Conservation (phyloP, 2,113 vertebrate genomes). For the Dicerorhinus sumatrensis region DNA sequence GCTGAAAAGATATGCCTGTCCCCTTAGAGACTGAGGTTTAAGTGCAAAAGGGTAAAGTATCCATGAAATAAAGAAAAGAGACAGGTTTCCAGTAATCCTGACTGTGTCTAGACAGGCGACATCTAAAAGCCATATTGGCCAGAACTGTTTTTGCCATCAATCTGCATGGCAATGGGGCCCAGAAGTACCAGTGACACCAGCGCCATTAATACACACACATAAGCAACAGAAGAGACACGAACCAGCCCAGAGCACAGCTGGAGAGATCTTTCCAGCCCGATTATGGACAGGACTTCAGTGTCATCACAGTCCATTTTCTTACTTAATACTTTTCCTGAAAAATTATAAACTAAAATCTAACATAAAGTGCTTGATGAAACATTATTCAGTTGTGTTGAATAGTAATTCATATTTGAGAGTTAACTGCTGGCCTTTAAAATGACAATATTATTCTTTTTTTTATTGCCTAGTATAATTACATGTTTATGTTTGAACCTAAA, state of each 20-base stretch:
- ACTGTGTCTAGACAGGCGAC: conserved; percentile 77
- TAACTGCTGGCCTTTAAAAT: background rate
- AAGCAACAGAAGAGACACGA: conserved; percentile 30
- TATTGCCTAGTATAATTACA: background rate
- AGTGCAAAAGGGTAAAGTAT: conserved; percentile 73
- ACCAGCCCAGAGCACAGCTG: background rate
- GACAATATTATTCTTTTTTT: background rate
- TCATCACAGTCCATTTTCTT: background rate
- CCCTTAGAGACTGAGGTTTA: conserved; percentile 74
- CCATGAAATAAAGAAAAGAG: conserved; percentile 77
- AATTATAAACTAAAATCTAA: conserved; percentile 38
- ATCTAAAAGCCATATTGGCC: conserved; percentile 73
- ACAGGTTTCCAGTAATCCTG: conserved; percentile 79
- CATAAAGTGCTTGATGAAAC: background rate
- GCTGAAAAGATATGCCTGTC: conserved; percentile 66
- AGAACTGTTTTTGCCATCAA: conserved; percentile 69
- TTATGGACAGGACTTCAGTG: background rate
- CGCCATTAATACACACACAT: background rate
- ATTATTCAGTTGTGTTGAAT: background rate
- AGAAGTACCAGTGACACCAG: conserved; percentile 66
- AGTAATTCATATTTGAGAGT: background rate
- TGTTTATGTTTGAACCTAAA: background rate
- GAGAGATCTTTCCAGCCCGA: background rate
- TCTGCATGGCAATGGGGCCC: conserved; percentile 59
- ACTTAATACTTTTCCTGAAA: conserved; percentile 32